Evolutionary conservation across 2,888 invertebrate genomes (phyloP).

Genomic region (Netelia inedita): DNA sequence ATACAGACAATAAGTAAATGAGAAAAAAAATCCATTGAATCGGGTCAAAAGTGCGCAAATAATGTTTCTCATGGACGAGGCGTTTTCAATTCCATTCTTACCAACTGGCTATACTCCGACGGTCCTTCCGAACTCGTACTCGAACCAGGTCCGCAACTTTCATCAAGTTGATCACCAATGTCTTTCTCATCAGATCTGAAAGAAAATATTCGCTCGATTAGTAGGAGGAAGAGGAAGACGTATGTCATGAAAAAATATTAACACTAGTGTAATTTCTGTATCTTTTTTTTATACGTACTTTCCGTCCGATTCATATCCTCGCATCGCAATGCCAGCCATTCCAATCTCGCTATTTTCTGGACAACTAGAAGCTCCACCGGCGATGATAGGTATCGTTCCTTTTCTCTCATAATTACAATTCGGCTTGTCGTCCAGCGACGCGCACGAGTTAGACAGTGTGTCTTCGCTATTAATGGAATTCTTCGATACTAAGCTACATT

Average conservation of each 20-base stretch:
- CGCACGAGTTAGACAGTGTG: constrained; percentile 64
- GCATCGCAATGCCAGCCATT: constrained; percentile 39
- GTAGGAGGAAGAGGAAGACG: neutral
- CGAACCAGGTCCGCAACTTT: constrained; percentile 58
- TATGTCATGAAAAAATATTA: neutral
- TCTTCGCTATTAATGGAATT: constrained; percentile 63
- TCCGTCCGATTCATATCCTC: constrained; percentile 71
- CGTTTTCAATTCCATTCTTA: constrained; percentile 28
- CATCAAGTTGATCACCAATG: constrained; percentile 38
- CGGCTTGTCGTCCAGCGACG: constrained; percentile 66
- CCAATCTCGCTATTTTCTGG: constrained; percentile 60
- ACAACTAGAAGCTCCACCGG: constrained; percentile 65
- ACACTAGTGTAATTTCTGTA: neutral
- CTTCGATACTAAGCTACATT: constrained; percentile 35
- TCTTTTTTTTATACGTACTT: constrained; percentile 66
- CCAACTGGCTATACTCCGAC: constrained; percentile 63
- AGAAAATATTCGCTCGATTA: constrained; percentile 10
- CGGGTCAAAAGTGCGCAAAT: neutral
- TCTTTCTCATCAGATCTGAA: constrained; percentile 43
- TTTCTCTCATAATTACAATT: constrained; percentile 42
- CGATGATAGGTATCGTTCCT: constrained; percentile 22
- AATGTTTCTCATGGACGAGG: no score
- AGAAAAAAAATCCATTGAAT: neutral
- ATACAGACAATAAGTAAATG: neutral
- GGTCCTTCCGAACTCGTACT: constrained; percentile 63